These are phyloP conservation scores for Pygathrix nemaeus DNA, from an alignment of 2,113 vertebrate species.

Conservation along the genomic window DNA sequence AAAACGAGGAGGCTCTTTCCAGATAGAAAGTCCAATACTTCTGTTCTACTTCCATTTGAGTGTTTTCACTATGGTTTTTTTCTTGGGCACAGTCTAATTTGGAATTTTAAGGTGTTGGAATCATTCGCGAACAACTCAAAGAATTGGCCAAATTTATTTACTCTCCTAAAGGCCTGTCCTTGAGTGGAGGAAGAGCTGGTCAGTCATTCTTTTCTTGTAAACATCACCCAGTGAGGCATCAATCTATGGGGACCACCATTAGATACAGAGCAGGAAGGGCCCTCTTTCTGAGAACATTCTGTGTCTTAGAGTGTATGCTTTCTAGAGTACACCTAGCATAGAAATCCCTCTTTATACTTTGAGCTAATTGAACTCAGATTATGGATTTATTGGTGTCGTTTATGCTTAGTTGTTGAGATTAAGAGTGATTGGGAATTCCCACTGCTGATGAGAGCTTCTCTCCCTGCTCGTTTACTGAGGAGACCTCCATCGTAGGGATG, in stretches of 20 bases:
- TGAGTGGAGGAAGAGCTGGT: background rate
- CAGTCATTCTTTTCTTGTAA: background rate
- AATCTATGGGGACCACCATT: fast-evolving
- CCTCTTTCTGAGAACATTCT: background rate
- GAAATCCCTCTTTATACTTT: background rate
- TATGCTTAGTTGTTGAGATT: background rate
- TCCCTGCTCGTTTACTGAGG: background rate
- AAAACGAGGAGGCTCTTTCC: background rate
- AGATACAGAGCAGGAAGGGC: background rate
- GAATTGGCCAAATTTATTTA: background rate
- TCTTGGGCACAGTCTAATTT: background rate
- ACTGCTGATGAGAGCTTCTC: background rate
- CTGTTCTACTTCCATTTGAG: background rate
- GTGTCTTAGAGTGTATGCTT: background rate
- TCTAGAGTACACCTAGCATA: background rate
- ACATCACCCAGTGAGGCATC: background rate
- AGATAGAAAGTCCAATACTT: background rate
- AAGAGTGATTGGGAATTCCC: background rate
- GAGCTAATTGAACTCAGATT: background rate
- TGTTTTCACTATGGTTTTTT: background rate
- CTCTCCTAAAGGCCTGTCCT: background rate
- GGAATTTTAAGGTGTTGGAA: background rate
- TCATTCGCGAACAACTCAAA: background rate
- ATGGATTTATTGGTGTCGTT: background rate
- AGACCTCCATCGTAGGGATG: background rate